Evolutionary conservation across 1,140 invertebrate genomes (phyloP).

Genomic region (Solenopsis fugax): DNA sequence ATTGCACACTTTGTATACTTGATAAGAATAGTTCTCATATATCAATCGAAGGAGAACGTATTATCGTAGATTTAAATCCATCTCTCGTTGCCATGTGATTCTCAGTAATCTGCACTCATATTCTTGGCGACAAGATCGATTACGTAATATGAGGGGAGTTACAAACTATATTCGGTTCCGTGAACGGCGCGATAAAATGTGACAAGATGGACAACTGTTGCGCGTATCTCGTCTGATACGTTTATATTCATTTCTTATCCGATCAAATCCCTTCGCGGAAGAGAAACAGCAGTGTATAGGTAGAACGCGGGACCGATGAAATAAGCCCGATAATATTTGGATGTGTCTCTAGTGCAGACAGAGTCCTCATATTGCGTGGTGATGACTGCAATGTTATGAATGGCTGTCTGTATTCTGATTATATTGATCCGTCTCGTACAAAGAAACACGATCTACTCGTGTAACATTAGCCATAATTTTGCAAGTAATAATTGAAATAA

Average conservation of each 20-base stretch:
- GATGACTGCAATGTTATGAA: conserved; percentile 31
- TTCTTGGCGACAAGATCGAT: conserved; percentile 32
- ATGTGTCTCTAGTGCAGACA: background rate
- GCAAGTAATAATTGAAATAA: background rate
- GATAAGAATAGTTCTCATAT: background rate
- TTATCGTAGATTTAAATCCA: conserved; percentile 26
- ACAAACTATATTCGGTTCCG: background rate
- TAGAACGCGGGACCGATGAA: conserved; percentile 34
- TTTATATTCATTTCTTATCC: conserved; percentile 29
- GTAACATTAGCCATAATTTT: background rate
- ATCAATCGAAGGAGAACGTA: background rate
- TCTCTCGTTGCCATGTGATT: conserved; percentile 14
- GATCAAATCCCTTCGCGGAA: conserved; percentile 41
- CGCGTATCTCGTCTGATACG: conserved; percentile 25
- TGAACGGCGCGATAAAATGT: conserved; percentile 44
- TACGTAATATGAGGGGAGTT: conserved; percentile 24
- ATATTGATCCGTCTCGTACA: conserved; percentile 11
- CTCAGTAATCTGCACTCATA: conserved; percentile 23
- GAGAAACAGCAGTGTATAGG: background rate
- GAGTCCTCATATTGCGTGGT: conserved; percentile 5
- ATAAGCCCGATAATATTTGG: conserved; percentile 51
- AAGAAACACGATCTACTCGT: conserved; percentile 25
- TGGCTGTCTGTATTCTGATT: background rate
- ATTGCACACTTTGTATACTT: too few species aligned
- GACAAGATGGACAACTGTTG: conserved; percentile 11